These are phyloP conservation scores for Zootoca vivipara DNA, from an alignment of 2,113 vertebrate genomes.

Conservation along the genomic window DNA sequence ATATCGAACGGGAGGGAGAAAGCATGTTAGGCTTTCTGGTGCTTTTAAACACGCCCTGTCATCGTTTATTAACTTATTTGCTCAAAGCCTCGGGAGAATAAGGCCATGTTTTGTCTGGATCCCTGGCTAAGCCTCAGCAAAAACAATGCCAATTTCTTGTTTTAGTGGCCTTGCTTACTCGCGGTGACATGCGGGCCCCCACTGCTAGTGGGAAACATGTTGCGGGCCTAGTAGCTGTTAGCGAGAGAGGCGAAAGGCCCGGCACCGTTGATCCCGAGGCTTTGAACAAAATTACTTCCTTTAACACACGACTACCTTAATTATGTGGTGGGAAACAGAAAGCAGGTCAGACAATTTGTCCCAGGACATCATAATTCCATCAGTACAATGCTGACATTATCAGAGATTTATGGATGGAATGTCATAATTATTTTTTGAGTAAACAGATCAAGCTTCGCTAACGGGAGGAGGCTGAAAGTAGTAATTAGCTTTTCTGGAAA, in stretches of 20 bases:
- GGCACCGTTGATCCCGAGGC: conserved; percentile 84
- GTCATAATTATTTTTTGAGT: conserved; percentile 88
- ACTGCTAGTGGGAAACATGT: conserved; percentile 72
- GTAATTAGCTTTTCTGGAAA: conserved; percentile 88
- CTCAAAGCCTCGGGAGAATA: conserved; percentile 36
- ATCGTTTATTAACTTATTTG: conserved; percentile 60
- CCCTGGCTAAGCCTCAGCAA: conserved; percentile 34
- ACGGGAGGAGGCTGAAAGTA: conserved; percentile 85
- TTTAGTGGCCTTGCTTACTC: conserved; percentile 36
- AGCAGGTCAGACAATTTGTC: conserved; percentile 94
- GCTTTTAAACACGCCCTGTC: conserved; percentile 53
- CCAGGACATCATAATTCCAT: conserved; percentile 94
- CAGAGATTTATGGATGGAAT: conserved; percentile 92
- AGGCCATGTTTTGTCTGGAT: conserved; percentile 37
- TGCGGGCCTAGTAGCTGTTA: conserved; percentile 81
- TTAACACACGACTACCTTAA: conserved; percentile 89
- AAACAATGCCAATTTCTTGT: conserved; percentile 45
- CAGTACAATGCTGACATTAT: conserved; percentile 86
- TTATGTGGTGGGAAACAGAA: conserved; percentile 92
- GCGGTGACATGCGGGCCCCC: conserved; percentile 44
- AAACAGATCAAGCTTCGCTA: conserved; percentile 86
- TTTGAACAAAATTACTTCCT: conserved; percentile 96
- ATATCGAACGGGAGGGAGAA: conserved; percentile 4
- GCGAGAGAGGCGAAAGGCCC: conserved; percentile 83
- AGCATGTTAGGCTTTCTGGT: conserved; percentile 2